Percentiles rank a stretch among this genome's conserved stretches.
These are phyloP conservation scores for Astreopora myriophthalma DNA, from an alignment of 64 coral and sea anemone genomes.

Conservation along the genomic window DNA sequence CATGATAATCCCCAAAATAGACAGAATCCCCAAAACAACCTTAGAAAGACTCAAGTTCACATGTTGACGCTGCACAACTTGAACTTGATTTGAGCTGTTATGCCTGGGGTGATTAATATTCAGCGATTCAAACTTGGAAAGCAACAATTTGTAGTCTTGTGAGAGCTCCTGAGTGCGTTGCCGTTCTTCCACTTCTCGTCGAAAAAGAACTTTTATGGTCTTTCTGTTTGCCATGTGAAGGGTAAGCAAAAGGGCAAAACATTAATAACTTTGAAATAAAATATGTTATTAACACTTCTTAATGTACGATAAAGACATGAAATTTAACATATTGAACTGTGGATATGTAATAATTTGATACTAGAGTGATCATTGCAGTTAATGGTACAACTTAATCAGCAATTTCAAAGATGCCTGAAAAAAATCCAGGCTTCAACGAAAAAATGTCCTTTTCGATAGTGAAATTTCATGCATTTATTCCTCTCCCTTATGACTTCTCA, in stretches of 20 bases:
- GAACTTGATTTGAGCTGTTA: neutral
- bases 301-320: too few relatives aligned
- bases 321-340: too few relatives aligned
- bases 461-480: too few relatives aligned
- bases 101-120: neutral
- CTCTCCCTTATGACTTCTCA: neutral
- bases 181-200: conserved; percentile 50
- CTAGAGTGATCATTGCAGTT: too few relatives aligned
- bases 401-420: too few relatives aligned
- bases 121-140: conserved; percentile 66
- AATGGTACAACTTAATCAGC: too few relatives aligned
- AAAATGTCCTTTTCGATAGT: too few relatives aligned
- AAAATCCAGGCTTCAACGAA: too few relatives aligned
- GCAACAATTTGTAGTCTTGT: conserved; percentile 26
- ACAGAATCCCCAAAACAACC: neutral
- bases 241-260: neutral
- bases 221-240: conserved; percentile 72
- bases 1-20: conserved; percentile 28
- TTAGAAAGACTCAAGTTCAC: neutral
- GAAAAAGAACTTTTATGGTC: conserved; percentile 87
- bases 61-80: neutral
- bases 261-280: neutral
- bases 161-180: neutral
- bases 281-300: too few relatives aligned
- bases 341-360: too few relatives aligned